Evolutionary conservation across 92 coral and sea anemone species (phyloP).

Genomic region (Heteractis magnifica): DNA sequence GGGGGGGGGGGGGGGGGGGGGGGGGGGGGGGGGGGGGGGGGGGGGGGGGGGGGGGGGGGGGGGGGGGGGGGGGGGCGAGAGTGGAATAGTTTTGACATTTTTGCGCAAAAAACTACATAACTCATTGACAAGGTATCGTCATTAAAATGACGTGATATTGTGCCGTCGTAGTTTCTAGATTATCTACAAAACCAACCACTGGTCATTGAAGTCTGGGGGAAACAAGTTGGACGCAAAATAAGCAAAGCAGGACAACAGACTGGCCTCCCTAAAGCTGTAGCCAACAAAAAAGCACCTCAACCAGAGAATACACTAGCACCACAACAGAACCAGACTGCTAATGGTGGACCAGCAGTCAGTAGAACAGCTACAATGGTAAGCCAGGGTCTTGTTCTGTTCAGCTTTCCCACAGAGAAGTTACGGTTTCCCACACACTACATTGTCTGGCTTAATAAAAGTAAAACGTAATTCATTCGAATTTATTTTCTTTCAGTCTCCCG

Average conservation of each 20-base stretch:
- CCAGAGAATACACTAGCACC: slow-evolving; percentile 5
- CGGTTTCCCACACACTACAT: neutral
- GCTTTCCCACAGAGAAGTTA: too few relatives aligned
- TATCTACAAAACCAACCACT: slow-evolving; percentile 62
- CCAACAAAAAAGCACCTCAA: neutral
- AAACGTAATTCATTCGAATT: neutral
- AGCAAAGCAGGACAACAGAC: slow-evolving; percentile 16
- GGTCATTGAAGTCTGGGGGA: slow-evolving; percentile 86
- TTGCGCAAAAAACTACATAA: too few relatives aligned
- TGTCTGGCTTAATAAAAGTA: too few relatives aligned
- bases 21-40: too few relatives aligned
- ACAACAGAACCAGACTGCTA: slow-evolving; percentile 6
- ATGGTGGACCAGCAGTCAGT: slow-evolving; percentile 35
- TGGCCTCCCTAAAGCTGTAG: neutral
- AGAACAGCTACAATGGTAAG: slow-evolving; percentile 39
- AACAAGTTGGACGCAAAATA: slow-evolving; percentile 73
- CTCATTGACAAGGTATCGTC: too few relatives aligned
- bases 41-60: too few relatives aligned
- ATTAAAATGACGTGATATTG: too few relatives aligned
- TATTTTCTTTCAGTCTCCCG: slow-evolving; percentile 31
- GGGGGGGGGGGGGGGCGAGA: too few relatives aligned
- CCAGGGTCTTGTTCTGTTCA: neutral
- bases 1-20: too few relatives aligned
- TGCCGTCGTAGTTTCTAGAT: slow-evolving; percentile 57
- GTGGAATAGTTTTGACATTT: too few relatives aligned